These are phyloP conservation scores for Scomber colias DNA, from an alignment of 2,113 vertebrate species.

Conservation along the genomic window DNA sequence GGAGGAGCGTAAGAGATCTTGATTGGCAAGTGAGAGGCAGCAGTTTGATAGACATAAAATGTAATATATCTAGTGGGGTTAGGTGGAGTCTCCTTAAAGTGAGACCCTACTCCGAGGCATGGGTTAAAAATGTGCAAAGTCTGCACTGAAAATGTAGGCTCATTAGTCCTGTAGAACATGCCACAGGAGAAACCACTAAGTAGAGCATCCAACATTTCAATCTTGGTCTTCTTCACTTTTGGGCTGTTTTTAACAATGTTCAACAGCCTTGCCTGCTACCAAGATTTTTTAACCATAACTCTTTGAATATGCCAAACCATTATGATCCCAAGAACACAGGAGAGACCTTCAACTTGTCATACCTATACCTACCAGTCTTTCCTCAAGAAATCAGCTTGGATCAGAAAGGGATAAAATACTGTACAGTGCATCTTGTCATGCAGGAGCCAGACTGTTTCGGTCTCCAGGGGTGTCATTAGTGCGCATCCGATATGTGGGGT, in stretches of 20 bases:
- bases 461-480: slow-evolving; percentile 81
- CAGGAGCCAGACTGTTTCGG: slow-evolving; percentile 56
- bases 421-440: slow-evolving; percentile 48
- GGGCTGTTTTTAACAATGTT: too few relatives aligned
- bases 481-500: slow-evolving; percentile 59
- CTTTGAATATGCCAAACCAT: slow-evolving; percentile 13
- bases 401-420: slow-evolving; percentile 43
- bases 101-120: neutral
- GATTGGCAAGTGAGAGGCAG: slow-evolving; percentile 48
- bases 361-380: slow-evolving; percentile 3
- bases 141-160: slow-evolving; percentile 4
- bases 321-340: slow-evolving; percentile 26
- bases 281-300: neutral
- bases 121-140: neutral
- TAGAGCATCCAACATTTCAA: neutral
- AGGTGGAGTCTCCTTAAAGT: neutral
- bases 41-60: slow-evolving; percentile 46
- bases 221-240: neutral
- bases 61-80: neutral
- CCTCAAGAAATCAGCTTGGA: slow-evolving; percentile 11
- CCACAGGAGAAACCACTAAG: slow-evolving; percentile 14
- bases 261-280: neutral
- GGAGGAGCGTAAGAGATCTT: slow-evolving; percentile 43
- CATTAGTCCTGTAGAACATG: slow-evolving; percentile 5
- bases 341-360: slow-evolving; percentile 26